Conservation (phyloP, 2,797 vertebrate genomes). For the Hoplostethus mediterraneus region DNA sequence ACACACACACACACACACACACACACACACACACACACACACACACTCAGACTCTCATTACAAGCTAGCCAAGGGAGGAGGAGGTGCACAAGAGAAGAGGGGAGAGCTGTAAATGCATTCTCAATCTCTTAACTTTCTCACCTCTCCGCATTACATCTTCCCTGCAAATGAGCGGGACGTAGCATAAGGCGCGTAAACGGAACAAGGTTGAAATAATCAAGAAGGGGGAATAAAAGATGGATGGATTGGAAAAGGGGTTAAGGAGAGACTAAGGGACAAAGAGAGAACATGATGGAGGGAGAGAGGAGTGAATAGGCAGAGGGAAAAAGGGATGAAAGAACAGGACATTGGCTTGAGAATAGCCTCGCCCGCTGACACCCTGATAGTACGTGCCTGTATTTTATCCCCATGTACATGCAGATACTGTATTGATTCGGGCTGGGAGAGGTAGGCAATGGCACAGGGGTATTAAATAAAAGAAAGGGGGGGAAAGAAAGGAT, state of each 20-base stretch:
- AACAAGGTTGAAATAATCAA: conserved; percentile 46
- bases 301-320: conserved; percentile 1
- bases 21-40: conserved; percentile 17
- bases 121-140: conserved; percentile 74
- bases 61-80: conserved; percentile 43
- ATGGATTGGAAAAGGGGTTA: background rate
- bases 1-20: conserved; percentile 19
- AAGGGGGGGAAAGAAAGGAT: conserved; percentile 37
- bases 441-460: conserved; percentile 64
- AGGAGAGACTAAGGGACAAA: conserved; percentile 15
- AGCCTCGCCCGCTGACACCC: conserved; percentile 40
- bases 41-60: conserved; percentile 66
- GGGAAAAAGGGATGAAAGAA: conserved; percentile 36
- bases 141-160: conserved; percentile 67
- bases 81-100: conserved; percentile 32
- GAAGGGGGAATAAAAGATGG: conserved; percentile 9
- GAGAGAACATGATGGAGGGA: background rate
- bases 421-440: conserved; percentile 73
- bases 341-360: conserved; percentile 32
- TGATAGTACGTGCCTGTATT: conserved; percentile 59
- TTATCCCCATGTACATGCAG: conserved; percentile 73
- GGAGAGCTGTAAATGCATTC: conserved; percentile 67
- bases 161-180: conserved; percentile 17
- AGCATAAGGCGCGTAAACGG: conserved; percentile 36
- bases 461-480: conserved; percentile 77